These are phyloP conservation scores for Lysandra bellargus DNA, from an alignment of 2,888 invertebrate genomes.

Conservation along the genomic window DNA sequence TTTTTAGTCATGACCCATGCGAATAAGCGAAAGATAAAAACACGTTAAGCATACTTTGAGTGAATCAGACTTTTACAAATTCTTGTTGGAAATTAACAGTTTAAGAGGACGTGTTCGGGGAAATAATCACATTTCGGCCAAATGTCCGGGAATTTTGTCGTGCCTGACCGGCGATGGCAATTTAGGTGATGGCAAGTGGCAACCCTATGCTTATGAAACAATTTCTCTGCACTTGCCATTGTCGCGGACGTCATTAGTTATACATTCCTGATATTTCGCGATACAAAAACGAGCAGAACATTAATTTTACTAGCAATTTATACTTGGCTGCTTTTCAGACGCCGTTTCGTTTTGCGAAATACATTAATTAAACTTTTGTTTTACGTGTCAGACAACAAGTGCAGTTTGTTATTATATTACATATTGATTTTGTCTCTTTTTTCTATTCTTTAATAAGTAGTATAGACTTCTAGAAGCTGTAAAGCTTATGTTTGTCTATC, in stretches of 20 bases:
- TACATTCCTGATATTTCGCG: not conserved
- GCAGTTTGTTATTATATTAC: not conserved
- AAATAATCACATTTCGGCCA: no score
- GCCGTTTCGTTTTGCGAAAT: conserved; percentile 1
- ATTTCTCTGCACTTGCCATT: not conserved
- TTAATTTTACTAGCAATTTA: conserved; percentile 27
- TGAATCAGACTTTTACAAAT: no score
- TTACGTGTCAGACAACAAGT: not conserved
- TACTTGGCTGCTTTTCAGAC: conserved; percentile 23
- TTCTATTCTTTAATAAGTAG: not conserved
- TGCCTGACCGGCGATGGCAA: no score
- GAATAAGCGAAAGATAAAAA: no score
- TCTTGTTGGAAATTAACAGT: no score
- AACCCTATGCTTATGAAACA: no score
- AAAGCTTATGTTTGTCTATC: not conserved
- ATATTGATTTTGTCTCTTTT: not conserved
- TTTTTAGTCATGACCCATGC: no score
- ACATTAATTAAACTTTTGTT: conserved; percentile 26
- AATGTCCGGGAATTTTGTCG: no score
- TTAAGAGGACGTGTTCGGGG: no score
- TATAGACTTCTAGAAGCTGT: no score
- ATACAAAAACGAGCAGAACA: conserved; percentile 8
- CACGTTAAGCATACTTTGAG: no score
- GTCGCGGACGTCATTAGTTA: not conserved
- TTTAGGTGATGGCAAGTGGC: no score